Evolutionary conservation across 2,113 vertebrate genomes (phyloP), one percentile per base, ranked within the genome.

Genomic region (Copsychus sechellarum): DNA sequence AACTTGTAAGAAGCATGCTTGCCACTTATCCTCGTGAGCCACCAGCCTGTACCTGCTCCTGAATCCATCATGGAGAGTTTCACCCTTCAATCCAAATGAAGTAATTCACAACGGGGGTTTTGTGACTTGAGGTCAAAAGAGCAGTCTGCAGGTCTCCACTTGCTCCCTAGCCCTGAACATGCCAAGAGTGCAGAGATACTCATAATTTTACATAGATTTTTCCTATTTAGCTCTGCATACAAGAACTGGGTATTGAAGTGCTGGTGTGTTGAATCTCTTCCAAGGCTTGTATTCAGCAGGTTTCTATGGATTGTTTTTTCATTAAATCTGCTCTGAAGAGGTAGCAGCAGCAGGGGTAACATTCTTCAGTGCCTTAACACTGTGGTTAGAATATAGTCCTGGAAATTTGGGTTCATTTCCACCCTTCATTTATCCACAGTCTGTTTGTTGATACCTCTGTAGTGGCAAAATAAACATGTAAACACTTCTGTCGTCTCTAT

Each of bases 21-120:
- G 9, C 31, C 8, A 7, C 23, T 38, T 57, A 25, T 0, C 11
- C 31, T 74, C 0, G 0, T 12, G 62, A 84, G 22, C 74, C 77
- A 24, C 6, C 38, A 50, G 62, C 42, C 43, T 88, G 12, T 54
- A 17, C 28, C 29, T 71, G 54, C 40, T 74, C 16, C 36, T 38
- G 54, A 92, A 42, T 38, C 22, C 54, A 1, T n/a, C 51, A 29
- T 13, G 2, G 54, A 57, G 21, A 33, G 26, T 57, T 92, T 58
- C 15, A 58, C 12, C 24, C 29, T 22, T 14, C 28, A 76, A 8
- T 43, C 57, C 80, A 73, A 20, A 38, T 38, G 12, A 56, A 85
- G 29, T 26, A 34, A 17, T 21, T 88, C 7, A 18, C 2, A 1
- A 9, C 3, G 4, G 11, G 20, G 14, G 6, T 77, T 67, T 50